phyloP scores from a whole-genome alignment of 2,888 invertebrate species.

The Erebia epiphron region DNA sequence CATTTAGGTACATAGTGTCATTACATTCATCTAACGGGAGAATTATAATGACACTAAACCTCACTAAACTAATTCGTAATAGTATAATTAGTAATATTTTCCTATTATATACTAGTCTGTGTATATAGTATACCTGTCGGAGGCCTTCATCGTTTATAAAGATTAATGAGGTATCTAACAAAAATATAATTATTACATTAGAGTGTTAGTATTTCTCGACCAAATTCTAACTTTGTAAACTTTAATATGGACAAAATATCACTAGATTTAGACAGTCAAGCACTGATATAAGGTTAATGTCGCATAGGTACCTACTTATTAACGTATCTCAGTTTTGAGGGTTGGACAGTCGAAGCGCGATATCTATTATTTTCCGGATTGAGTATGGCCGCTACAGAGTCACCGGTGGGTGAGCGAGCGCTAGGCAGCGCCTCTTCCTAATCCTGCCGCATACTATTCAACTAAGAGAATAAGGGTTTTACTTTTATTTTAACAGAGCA shows the following conservation, averaged over 20 bases:
- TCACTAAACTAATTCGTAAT: constrained; percentile 10
- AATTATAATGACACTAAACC: constrained; percentile 5
- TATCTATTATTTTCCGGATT: no score
- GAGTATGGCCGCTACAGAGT: no score
- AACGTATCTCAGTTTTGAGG: neutral
- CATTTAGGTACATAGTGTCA: neutral
- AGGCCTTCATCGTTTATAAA: constrained; percentile 73
- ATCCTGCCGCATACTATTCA: no score
- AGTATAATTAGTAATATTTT: constrained; percentile 57
- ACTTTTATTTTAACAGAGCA: no score
- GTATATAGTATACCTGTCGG: constrained; percentile 65
- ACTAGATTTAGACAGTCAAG: constrained; percentile 54
- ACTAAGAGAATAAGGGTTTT: no score
- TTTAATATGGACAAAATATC: constrained; percentile 55
- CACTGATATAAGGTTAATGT: constrained; percentile 18
- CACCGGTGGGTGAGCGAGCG: no score
- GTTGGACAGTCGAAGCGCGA: neutral
- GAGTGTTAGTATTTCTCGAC: constrained; percentile 59
- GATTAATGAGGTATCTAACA: constrained; percentile 35
- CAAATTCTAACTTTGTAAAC: constrained; percentile 64
- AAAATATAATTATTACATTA: constrained; percentile 20
- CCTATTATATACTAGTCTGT: constrained; percentile 57
- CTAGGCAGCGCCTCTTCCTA: no score
- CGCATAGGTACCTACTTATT: constrained; percentile 21
- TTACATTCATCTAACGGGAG: neutral